Percentiles rank a stretch among this genome's conserved stretches.
These are phyloP conservation scores for Scaptomyza caliginosa DNA, from an alignment of 2,888 invertebrate genomes.

Conservation along the genomic window DNA sequence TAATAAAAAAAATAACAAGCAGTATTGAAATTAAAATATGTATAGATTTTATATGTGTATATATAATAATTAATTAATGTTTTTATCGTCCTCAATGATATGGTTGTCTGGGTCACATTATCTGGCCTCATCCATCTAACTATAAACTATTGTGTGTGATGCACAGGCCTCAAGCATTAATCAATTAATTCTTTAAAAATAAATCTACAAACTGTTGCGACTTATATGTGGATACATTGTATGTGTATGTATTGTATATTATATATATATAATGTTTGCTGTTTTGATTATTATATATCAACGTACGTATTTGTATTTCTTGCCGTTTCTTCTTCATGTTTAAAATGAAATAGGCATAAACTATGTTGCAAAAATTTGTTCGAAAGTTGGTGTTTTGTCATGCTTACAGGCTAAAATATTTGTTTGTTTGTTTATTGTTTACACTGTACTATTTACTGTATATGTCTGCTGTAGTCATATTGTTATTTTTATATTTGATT, in stretches of 20 bases:
- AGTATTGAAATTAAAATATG: conserved; percentile 55
- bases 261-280: conserved; percentile 38
- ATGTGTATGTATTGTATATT: conserved; percentile 14
- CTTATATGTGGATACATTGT: conserved; percentile 30
- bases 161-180: conserved; percentile 24
- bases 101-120: conserved; percentile 36
- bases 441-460: conserved; percentile 65
- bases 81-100: conserved; percentile 56
- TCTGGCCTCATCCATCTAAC: conserved; percentile 7
- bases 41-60: conserved; percentile 37
- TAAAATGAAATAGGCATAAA: conserved; percentile 63
- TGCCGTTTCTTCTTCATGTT: conserved; percentile 17
- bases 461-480: conserved; percentile 49
- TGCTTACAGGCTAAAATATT: conserved; percentile 60
- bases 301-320: conserved; percentile 67
- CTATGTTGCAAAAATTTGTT: conserved; percentile 62
- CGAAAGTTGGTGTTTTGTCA: conserved; percentile 55
- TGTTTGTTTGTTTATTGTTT: conserved; percentile 46
- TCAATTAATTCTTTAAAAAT: conserved; percentile 28
- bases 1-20: conserved; percentile 77
- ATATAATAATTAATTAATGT: conserved; percentile 9
- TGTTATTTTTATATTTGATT: conserved; percentile 17
- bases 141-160: conserved; percentile 6
- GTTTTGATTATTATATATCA: conserved; percentile 50
- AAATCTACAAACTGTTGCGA: conserved; percentile 41